These are phyloP conservation scores for Automeris io DNA, from an alignment of 2,888 invertebrate genomes.

Conservation along the genomic window DNA sequence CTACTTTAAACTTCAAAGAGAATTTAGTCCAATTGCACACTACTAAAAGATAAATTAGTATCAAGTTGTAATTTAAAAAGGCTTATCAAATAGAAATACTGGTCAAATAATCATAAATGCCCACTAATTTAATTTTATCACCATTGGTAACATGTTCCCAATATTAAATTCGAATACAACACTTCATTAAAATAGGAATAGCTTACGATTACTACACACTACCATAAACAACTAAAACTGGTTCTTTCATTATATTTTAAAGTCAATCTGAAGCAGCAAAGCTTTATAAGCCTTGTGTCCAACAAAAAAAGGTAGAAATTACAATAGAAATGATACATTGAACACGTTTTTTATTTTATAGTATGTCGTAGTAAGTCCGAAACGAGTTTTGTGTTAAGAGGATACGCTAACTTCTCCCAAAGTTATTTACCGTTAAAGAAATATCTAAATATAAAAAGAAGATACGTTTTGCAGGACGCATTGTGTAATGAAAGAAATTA, in stretches of 20 bases:
- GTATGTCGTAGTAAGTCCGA: slow-evolving; percentile 63
- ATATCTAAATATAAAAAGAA: slow-evolving; percentile 42
- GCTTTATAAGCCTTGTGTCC: background rate
- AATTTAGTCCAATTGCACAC: no score
- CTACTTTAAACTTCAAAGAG: no score
- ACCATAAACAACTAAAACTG: background rate
- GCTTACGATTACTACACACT: background rate
- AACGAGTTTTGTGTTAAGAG: slow-evolving; percentile 59
- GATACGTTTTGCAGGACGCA: background rate
- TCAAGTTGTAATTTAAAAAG: no score
- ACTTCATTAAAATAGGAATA: background rate
- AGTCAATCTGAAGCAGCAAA: background rate
- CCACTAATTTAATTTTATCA: no score
- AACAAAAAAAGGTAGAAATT: slow-evolving; percentile 1
- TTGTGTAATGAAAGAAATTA: slow-evolving; percentile 4
- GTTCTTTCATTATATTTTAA: background rate
- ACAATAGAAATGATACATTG: slow-evolving; percentile 1
- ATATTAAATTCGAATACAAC: background rate
- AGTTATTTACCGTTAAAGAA: slow-evolving; percentile 56
- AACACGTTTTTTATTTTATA: slow-evolving; percentile 41
- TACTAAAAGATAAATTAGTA: no score
- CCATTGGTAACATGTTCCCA: no score
- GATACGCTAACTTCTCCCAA: slow-evolving; percentile 53
- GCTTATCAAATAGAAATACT: no score
- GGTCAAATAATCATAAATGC: no score